Conservation (phyloP, 2,888 invertebrate species). For the Latrodectus elegans region DNA sequence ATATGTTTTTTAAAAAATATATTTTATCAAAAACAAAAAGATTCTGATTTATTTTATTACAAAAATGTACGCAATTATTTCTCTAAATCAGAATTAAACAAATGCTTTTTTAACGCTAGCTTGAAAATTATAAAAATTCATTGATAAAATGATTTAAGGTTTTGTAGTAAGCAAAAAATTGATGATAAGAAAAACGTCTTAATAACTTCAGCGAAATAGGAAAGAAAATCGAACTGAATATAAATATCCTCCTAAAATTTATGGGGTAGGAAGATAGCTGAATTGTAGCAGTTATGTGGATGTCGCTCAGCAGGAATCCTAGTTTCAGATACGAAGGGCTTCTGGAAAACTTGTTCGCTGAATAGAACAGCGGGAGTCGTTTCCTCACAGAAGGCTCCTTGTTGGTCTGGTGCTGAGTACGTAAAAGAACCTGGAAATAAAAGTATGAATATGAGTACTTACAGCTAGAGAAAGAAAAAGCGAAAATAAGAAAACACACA, state of each 20-base stretch:
- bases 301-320: constrained; percentile 32
- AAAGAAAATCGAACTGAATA: not conserved
- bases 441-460: constrained; percentile 9
- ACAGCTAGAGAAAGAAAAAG: constrained; percentile 11
- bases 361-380: constrained; percentile 24
- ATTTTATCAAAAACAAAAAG: no score
- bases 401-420: constrained; percentile 11
- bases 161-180: no score
- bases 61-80: no score
- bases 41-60: no score
- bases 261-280: constrained; percentile 8
- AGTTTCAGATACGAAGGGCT: constrained; percentile 7
- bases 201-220: no score
- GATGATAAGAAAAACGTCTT: no score
- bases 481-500: constrained; percentile 11
- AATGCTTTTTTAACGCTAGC: no score
- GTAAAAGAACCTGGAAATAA: not conserved
- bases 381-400: constrained; percentile 3
- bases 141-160: no score
- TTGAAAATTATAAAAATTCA: no score
- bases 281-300: constrained; percentile 29
- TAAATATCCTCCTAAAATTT: not conserved
- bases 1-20: no score
- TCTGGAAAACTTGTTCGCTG: constrained; percentile 21
- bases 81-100: no score